Base-by-base conservation (phyloP, 2,888 invertebrate genomes). In the Autographa gamma region DNA sequence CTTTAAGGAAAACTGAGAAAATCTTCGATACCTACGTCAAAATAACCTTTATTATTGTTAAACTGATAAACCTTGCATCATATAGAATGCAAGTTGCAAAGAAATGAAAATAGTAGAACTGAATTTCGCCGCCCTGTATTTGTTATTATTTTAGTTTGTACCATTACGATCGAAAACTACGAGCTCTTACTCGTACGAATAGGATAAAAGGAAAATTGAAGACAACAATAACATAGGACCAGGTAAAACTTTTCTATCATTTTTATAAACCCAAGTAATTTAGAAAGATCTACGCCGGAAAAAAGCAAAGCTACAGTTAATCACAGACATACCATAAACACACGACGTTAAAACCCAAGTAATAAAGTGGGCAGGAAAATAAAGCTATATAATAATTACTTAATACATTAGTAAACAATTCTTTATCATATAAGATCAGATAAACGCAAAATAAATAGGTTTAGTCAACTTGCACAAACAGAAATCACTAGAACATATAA, bases 311-410 rank as follows among this genome's bases (percentile, higher is more conserved):
- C 38, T 32, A 65, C n/a, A 60, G 6, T 11, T 59, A 66, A 74
- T 60, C 56, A 66, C 52, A 64, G 9, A 62, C 19, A 16, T 11
- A 8, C 25, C 13, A 54, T 64, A 61, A 60, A 31, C 14, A n/a
- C 25, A 25, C 25, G 25, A 25, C 31, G 65, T 66, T 68, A 71
- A 75, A 71, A 76, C 71, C 72, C 72, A 9, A 5, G 70, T 71
- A 63, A 79, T 19, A 67, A 41, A 54, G 34, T 58, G 18, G 43
- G 8, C 19, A 71, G 67, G 63, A 63, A 77, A 77, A 71, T 56
- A 60, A 71, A 14, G 58, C 31, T 25, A 66, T 59, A 25, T 56
- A 56, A 25, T 56, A 38, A 54, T 60, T 34, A 56, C 18, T 25
- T 41, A 61, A 61, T 60, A 38, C 32, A 59, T 59, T 32, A 31